phyloP scores from a whole-genome alignment of 2,113 vertebrate species.

The Hemichromis elongatus region DNA sequence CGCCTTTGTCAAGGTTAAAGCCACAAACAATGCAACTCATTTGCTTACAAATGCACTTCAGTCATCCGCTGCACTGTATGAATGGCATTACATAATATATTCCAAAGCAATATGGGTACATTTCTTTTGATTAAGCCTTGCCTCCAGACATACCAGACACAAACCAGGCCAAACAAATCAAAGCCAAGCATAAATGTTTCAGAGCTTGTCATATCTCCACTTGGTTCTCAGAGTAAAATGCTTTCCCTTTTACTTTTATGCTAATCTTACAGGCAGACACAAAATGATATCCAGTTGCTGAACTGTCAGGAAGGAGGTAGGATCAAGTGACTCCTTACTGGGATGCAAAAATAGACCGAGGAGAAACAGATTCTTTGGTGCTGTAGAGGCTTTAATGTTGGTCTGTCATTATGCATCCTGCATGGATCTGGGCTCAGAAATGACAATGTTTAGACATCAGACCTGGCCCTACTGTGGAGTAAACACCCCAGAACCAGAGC shows the following conservation, averaged over 20 bases:
- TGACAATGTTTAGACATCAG: slow-evolving; percentile 44
- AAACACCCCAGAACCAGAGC: slow-evolving; percentile 2
- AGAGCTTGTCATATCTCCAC: slow-evolving; percentile 49
- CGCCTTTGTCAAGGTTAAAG: slow-evolving; percentile 51
- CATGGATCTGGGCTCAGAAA: slow-evolving; percentile 12
- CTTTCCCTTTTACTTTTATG: slow-evolving; percentile 43
- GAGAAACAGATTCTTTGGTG: slow-evolving; percentile 50
- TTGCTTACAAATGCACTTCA: slow-evolving; percentile 49
- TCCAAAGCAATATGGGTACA: slow-evolving; percentile 23
- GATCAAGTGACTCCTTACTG: slow-evolving; percentile 57
- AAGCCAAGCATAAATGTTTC: slow-evolving; percentile 40
- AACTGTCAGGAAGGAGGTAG: slow-evolving; percentile 54
- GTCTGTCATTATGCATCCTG: slow-evolving; percentile 36
- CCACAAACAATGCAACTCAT: slow-evolving; percentile 43
- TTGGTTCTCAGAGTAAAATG: slow-evolving; percentile 42
- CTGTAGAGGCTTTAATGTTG: slow-evolving; percentile 42
- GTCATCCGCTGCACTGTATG: background rate
- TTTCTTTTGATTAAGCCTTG: slow-evolving; percentile 52
- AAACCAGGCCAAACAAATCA: slow-evolving; percentile 48
- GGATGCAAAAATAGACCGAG: slow-evolving; percentile 62
- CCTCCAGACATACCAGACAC: slow-evolving; percentile 24
- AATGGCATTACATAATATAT: slow-evolving; percentile 25
- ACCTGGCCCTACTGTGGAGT: slow-evolving; percentile 1
- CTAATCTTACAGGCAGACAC: slow-evolving; percentile 46
- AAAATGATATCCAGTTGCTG: slow-evolving; percentile 49